Conservation (phyloP, 2,888 invertebrate genomes). For the Pseudoips prasinana region DNA sequence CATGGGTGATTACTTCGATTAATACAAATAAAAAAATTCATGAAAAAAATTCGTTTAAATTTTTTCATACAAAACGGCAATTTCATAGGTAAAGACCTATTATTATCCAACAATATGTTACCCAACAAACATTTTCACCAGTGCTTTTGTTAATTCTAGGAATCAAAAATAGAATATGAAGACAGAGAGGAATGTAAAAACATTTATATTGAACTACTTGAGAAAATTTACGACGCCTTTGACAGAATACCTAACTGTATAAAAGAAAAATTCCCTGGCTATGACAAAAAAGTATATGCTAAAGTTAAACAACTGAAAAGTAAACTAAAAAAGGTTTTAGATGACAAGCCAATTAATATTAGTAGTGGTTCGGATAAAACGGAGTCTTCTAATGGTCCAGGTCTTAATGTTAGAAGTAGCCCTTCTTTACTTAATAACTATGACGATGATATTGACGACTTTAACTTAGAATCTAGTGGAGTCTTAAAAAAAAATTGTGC, state of each 20-base stretch:
- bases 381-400: constrained; percentile 19
- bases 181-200: constrained; percentile 65
- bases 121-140: too few species aligned
- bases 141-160: constrained; percentile 32
- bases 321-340: constrained; percentile 77
- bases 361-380: not conserved
- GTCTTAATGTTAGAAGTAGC: constrained; percentile 29
- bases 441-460: constrained; percentile 49
- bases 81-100: too few species aligned
- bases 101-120: too few species aligned
- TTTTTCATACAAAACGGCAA: too few species aligned
- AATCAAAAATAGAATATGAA: constrained; percentile 26
- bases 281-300: constrained; percentile 77
- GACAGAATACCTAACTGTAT: constrained; percentile 84
- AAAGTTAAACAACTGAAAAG: constrained; percentile 81
- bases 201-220: constrained; percentile 83
- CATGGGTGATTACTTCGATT: too few species aligned
- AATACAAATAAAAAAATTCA: too few species aligned
- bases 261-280: constrained; percentile 83
- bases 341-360: constrained; percentile 58
- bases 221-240: constrained; percentile 83
- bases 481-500: constrained; percentile 25
- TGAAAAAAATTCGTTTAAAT: too few species aligned
- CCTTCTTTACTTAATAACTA: constrained; percentile 37
- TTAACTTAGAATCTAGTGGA: constrained; percentile 45